These are phyloP conservation scores for Corythornis vintsioides DNA, from an alignment of 2,113 vertebrate species.

Conservation along the genomic window DNA sequence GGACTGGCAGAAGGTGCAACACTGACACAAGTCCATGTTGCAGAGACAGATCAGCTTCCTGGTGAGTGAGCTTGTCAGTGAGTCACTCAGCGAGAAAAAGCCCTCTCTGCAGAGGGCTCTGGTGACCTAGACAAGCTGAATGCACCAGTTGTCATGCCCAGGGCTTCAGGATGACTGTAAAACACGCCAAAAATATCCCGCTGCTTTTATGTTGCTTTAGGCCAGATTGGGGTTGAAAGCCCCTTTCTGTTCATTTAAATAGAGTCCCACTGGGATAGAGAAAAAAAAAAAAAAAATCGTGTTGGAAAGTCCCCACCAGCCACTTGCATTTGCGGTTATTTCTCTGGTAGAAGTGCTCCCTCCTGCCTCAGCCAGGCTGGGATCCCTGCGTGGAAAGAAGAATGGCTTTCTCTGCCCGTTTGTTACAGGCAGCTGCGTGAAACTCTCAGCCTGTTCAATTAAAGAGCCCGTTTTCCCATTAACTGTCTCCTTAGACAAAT, in stretches of 20 bases:
- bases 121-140: background rate
- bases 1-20: background rate
- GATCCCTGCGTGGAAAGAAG: constrained; percentile 46
- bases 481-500: constrained; percentile 68
- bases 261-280: rapidly evolving
- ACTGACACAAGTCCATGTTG: background rate
- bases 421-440: constrained; percentile 48
- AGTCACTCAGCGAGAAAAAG: background rate
- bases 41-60: background rate
- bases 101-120: background rate
- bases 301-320: background rate
- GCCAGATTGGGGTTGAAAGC: background rate
- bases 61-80: background rate
- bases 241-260: background rate
- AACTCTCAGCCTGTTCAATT: constrained; percentile 56
- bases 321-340: background rate
- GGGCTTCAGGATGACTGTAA: background rate
- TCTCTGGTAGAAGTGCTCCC: background rate
- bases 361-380: background rate
- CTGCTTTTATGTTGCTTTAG: background rate
- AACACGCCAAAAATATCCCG: background rate
- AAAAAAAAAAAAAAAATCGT: rapidly evolving
- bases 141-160: background rate
- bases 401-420: constrained; percentile 26
- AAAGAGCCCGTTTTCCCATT: constrained; percentile 44